Conservation (phyloP, 2,888 invertebrate genomes). For the Chydorus sphaericus region DNA sequence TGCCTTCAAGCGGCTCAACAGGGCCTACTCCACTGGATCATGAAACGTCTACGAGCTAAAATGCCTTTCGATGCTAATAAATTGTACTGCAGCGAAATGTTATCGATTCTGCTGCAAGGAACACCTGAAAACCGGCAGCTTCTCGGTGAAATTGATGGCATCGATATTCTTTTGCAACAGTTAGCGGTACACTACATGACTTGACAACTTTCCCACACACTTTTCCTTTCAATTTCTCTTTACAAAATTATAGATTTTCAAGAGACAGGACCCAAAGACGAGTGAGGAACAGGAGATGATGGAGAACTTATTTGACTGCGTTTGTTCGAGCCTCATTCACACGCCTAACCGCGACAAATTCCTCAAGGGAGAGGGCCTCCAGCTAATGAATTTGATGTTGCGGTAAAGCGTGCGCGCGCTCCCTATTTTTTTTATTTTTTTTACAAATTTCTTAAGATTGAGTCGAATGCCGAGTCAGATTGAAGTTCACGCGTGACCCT, state of each 20-base stretch:
- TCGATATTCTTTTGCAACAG: slow-evolving; percentile 89
- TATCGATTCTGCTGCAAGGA: slow-evolving; percentile 86
- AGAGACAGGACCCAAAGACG: slow-evolving; percentile 78
- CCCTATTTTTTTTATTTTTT: not conserved
- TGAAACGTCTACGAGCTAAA: slow-evolving; percentile 77
- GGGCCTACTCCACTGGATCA: slow-evolving; percentile 79
- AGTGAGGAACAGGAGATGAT: slow-evolving; percentile 94
- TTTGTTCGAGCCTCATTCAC: slow-evolving; percentile 86
- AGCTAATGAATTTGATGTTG: slow-evolving; percentile 98
- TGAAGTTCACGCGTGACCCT: no score
- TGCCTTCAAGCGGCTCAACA: slow-evolving; percentile 75
- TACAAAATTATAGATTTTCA: slow-evolving; percentile 52
- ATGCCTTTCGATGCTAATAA: slow-evolving; percentile 88
- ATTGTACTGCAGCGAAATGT: slow-evolving; percentile 85
- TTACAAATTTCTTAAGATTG: not conserved
- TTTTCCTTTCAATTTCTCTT: no score
- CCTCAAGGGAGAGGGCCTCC: slow-evolving; percentile 88
- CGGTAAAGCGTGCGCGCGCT: no score
- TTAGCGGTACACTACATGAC: slow-evolving; percentile 75
- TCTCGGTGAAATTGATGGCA: slow-evolving; percentile 85
- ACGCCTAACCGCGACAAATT: slow-evolving; percentile 80
- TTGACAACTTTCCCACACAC: no score
- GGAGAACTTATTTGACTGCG: slow-evolving; percentile 94
- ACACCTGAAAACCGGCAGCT: slow-evolving; percentile 64
- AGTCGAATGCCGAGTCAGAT: not conserved